Evolutionary conservation across 2,797 vertebrate genomes (phyloP).

Genomic region (Poeciliopsis infans): DNA sequence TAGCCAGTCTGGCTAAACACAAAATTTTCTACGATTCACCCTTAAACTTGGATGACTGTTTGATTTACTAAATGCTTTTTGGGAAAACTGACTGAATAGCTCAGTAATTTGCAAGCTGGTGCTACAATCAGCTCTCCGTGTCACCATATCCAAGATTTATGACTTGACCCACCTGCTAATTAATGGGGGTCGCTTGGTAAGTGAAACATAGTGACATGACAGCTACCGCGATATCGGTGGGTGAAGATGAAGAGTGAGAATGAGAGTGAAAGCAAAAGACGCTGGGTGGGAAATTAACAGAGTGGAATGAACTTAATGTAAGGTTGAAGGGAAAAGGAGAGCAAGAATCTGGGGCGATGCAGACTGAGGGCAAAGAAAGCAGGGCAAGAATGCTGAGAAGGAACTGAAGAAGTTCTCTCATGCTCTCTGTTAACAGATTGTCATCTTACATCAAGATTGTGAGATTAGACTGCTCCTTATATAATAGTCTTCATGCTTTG

Average conservation of each 20-base stretch:
- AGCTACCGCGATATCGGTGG: constrained; percentile 54
- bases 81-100: constrained; percentile 1
- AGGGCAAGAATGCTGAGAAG: constrained; percentile 18
- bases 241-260: constrained; percentile 13
- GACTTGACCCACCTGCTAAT: constrained; percentile 56
- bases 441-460: constrained; percentile 42
- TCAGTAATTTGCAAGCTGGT: constrained; percentile 12
- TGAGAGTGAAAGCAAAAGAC: constrained; percentile 19
- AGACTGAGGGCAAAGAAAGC: not conserved
- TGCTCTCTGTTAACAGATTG: constrained; percentile 48
- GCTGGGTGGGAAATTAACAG: constrained; percentile 50
- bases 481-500: constrained; percentile 4
- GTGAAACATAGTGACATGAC: constrained; percentile 60
- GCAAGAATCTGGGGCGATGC: constrained; percentile 12
- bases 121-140: constrained; percentile 15
- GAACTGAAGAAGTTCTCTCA: constrained; percentile 16
- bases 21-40: constrained; percentile 18
- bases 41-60: constrained; percentile 14
- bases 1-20: not conserved
- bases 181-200: constrained; percentile 47
- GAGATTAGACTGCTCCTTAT: constrained; percentile 33
- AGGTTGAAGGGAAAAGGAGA: constrained; percentile 20
- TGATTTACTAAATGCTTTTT: constrained; percentile 24
- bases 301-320: constrained; percentile 14
- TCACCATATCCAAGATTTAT: constrained; percentile 55